Conservation (phyloP, 2,888 invertebrate genomes). For the Hermodice carunculata region DNA sequence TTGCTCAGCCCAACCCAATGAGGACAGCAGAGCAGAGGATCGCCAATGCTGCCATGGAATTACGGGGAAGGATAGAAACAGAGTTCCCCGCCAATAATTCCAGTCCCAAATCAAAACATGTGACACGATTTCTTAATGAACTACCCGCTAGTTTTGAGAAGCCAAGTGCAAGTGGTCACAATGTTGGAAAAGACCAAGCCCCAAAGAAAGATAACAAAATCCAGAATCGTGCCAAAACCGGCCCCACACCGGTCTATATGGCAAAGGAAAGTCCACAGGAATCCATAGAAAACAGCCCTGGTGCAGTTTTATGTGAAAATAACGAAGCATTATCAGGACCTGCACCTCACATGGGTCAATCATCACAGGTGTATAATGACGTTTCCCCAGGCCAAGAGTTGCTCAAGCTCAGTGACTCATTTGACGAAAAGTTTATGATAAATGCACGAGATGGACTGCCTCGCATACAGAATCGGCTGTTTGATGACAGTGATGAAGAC, state of each 20-base stretch:
- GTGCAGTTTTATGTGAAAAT: too few relatives aligned
- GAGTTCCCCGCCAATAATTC: constrained; percentile 61
- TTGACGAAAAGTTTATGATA: constrained; percentile 21
- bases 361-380: too few relatives aligned
- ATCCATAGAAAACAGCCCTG: too few relatives aligned
- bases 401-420: constrained; percentile 29
- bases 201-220: too few relatives aligned
- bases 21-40: not conserved
- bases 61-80: constrained; percentile 52
- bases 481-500: constrained; percentile 13
- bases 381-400: constrained; percentile 34
- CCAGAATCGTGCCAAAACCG: too few relatives aligned
- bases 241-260: too few relatives aligned
- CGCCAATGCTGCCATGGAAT: not conserved
- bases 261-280: too few relatives aligned
- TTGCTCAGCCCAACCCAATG: not conserved
- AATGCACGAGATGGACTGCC: constrained; percentile 21
- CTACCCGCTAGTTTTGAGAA: too few relatives aligned
- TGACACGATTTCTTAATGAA: constrained; percentile 24
- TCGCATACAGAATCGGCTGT: not conserved
- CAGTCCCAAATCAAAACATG: constrained; percentile 59
- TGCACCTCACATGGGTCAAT: too few relatives aligned
- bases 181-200: too few relatives aligned
- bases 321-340: too few relatives aligned
- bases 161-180: too few relatives aligned